These are phyloP conservation scores for Trichoplusia ni DNA, from an alignment of 1,140 invertebrate species.

Conservation along the genomic window DNA sequence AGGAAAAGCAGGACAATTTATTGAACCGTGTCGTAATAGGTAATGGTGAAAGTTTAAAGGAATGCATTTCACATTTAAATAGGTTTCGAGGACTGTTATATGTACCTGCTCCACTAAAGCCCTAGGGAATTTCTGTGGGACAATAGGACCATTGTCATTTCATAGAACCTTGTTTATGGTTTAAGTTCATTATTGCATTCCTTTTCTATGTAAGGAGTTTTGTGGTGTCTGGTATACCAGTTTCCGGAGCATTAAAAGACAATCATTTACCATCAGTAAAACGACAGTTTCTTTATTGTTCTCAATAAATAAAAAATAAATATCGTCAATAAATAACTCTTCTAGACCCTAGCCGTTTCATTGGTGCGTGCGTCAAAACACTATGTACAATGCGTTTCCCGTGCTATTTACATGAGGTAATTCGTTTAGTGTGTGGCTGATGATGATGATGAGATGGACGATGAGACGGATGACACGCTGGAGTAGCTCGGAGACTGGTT, in stretches of 20 bases:
- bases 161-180: no score
- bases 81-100: background rate
- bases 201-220: no score
- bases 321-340: constrained; percentile 71
- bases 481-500: constrained; percentile 82
- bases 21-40: background rate
- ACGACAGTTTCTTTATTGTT: constrained; percentile 72
- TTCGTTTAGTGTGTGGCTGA: constrained; percentile 60
- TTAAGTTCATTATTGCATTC: no score
- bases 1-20: constrained; percentile 2
- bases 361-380: constrained; percentile 53
- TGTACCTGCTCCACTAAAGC: constrained; percentile 10
- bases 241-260: no score
- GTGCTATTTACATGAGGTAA: constrained; percentile 62
- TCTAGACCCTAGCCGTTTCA: constrained; percentile 67
- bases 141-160: background rate
- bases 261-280: constrained; percentile 35
- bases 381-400: constrained; percentile 56
- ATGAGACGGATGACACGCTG: constrained; percentile 78
- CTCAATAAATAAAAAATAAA: constrained; percentile 77
- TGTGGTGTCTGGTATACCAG: no score
- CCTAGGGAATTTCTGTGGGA: constrained; percentile 24
- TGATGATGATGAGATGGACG: constrained; percentile 59
- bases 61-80: constrained; percentile 4
- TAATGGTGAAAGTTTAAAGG: constrained; percentile 16